Evolutionary conservation across 2,113 vertebrate genomes (phyloP), one percentile per base, ranked within the genome.

Genomic region (Procavia capensis): DNA sequence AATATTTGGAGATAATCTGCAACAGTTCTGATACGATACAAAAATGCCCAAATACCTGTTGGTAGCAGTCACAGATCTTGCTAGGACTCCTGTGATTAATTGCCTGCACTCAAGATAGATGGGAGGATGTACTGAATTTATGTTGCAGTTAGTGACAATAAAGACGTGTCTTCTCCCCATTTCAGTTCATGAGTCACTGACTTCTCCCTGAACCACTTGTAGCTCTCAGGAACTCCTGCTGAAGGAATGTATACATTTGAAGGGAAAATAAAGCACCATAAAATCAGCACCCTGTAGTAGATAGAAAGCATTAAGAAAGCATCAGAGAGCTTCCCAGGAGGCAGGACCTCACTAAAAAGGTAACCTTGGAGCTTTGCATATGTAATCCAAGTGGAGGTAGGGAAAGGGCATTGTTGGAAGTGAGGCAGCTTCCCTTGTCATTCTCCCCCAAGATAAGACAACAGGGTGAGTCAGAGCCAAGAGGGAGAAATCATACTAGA

Each of bases 121-220:
- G n/a, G n/a, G n/a, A 86, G 75, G 76, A 85, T 85, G 31, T 74
- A 45, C n/a, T 50, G 61, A 94, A 79, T 82, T 92, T 89, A 78
- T 41, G 9, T 17, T 76, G 13, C 54, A 13, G 36, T 91, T 91
- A 76, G 3, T 85, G 19, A 76, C 85, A 88, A 63, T 54, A 83
- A 54, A 96, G 5, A 45, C 41, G 22, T 57, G 11, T 24, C 5
- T 63, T 84, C 93, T 93, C 85, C 61, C 34, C 27, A 39, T 45
- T 90, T 75, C 66, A 85, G 31, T 93, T 90, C 57, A 83, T 24
- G 6, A 24, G 74, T 22, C 43, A 17, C 36, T 43, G 19, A 22
- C 34, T 95, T 93, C 4, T 59, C n/a, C 50, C 27, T 90, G 10
- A 6, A 50, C 25, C 13, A 19, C 74, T 61, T 68, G 2, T 64